These are phyloP conservation scores for Arvicanthis niloticus DNA, from an alignment of 2,113 vertebrate species.

Conservation along the genomic window DNA sequence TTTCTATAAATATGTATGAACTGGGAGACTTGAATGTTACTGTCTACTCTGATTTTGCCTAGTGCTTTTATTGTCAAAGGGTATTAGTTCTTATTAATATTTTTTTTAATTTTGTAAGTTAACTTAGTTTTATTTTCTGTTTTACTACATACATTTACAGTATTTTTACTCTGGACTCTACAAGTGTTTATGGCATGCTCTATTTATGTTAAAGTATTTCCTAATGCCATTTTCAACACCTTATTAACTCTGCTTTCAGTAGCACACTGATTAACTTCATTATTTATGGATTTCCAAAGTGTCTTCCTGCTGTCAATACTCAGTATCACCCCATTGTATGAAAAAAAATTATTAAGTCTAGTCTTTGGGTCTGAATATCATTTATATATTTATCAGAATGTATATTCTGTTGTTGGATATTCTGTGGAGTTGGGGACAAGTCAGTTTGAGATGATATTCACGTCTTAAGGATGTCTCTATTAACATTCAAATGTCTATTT, in stretches of 20 bases:
- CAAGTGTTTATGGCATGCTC: background rate
- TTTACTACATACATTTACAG: background rate
- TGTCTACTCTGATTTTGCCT: background rate
- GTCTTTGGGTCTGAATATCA: background rate
- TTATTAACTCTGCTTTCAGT: background rate
- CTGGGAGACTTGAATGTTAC: background rate
- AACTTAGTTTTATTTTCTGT: background rate
- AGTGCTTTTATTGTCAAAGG: background rate
- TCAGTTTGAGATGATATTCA: background rate
- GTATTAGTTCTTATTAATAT: background rate
- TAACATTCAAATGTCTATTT: background rate
- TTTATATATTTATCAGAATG: background rate
- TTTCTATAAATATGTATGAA: background rate
- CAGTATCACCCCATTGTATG: background rate
- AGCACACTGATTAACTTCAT: background rate
- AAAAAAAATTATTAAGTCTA: background rate
- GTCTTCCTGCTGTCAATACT: background rate
- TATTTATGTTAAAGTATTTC: background rate
- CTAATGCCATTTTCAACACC: background rate
- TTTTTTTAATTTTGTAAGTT: background rate
- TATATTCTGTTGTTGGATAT: background rate
- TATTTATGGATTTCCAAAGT: background rate
- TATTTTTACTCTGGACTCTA: background rate
- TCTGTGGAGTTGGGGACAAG: background rate
- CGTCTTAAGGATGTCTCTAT: background rate